These are phyloP conservation scores for Trichopria drosophilae DNA, from an alignment of 2,888 invertebrate genomes.

Conservation along the genomic window DNA sequence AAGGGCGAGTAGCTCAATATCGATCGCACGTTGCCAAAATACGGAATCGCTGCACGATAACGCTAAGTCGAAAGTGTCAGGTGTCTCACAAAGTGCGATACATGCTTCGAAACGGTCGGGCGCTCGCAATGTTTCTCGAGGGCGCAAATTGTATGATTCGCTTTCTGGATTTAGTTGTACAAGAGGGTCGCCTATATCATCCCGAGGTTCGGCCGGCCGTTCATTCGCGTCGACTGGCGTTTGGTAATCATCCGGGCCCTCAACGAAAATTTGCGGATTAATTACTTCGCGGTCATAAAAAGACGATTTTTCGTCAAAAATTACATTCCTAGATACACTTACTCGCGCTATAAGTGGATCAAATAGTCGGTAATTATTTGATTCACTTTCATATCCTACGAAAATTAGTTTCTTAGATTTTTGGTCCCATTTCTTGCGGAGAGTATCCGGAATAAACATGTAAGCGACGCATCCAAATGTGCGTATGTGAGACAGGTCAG, in stretches of 20 bases:
- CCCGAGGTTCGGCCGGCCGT: no score
- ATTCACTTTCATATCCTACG: no score
- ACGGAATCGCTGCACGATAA: neutral
- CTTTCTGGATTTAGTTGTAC: no score
- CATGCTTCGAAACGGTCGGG: neutral
- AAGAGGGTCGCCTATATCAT: no score
- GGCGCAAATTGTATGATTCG: neutral
- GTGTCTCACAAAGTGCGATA: no score
- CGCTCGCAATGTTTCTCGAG: neutral
- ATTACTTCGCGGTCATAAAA: neutral
- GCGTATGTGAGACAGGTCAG: constrained; percentile 26
- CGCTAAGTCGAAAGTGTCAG: constrained; percentile 17
- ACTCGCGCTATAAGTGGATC: constrained; percentile 10
- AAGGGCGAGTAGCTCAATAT: constrained; percentile 11
- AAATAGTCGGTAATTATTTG: constrained; percentile 28
- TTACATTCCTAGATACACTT: constrained; percentile 22
- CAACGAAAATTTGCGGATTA: neutral
- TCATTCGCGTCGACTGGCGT: no score
- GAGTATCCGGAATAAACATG: constrained; percentile 10
- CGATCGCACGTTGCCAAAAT: constrained; percentile 7
- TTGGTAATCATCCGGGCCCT: neutral
- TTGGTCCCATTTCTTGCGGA: constrained; percentile 30
- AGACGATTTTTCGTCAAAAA: constrained; percentile 21
- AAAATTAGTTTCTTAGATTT: constrained; percentile 26
- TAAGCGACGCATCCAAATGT: constrained; percentile 28